Base-by-base conservation (phyloP, 2,797 vertebrate genomes). In the Syngnathus rostellatus region DNA sequence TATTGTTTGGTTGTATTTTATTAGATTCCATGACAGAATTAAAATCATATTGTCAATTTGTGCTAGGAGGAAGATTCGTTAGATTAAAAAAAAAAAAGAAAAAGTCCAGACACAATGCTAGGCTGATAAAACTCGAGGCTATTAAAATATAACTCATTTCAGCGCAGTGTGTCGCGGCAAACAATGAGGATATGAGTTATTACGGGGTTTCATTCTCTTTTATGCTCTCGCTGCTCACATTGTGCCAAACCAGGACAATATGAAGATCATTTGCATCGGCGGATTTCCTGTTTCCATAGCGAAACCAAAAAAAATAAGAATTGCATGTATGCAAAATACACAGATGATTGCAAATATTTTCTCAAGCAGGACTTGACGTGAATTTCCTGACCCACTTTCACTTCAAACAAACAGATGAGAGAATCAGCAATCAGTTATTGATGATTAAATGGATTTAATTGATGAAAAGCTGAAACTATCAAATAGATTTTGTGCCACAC, bases 381-480 rank as follows among this genome's bases (percentile, higher is more conserved):
- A 77, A 82, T 62, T 72, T 72, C 59, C 60, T 72, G 81, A 78
- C 79, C 77, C 71, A 80, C 63, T 78, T 82, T 76, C 21, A 53
- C 59, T 60, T 72, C 55, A 57, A 51, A 59, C 50, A 40, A 41
- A 31, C 62, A 71, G 21, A 62, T 51, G 10, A 8, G 57, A 17
- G n/a, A 23, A 61, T 21, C 9, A n/a, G 16, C 8, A n/a, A 10
- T 43, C 60, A 45, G 2, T 23, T 2, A 25, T 2, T 41, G 5
- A 43, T 2, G 10, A 21, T 41, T 14, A 43, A 60, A 40, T 16
- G 31, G 1, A 58, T 8, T 17, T 16, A 58, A 39, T 10, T n/a
- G 8, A 59, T 17, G 2, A 57, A 16, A 12, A 7, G 1, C n/a
- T 57, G 11, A 6, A 25, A 5, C 9, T 16, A 8, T 8, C 16